These are phyloP conservation scores for Ceratosolen solmsi DNA, from an alignment of 1,140 invertebrate genomes.

Conservation along the genomic window DNA sequence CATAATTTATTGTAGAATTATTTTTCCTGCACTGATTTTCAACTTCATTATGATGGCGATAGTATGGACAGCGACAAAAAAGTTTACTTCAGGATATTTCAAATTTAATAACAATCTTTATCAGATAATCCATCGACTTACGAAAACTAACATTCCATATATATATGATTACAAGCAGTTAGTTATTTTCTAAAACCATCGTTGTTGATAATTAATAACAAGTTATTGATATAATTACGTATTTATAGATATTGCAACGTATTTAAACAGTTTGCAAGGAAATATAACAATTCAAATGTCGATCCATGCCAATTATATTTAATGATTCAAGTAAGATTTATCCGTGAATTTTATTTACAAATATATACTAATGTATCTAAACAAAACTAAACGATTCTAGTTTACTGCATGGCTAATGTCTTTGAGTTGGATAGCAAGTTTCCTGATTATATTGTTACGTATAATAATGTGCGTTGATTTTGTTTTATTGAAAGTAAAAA, in stretches of 20 bases:
- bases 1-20: constrained; percentile 62
- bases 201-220: background rate
- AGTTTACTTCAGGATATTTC: constrained; percentile 49
- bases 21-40: constrained; percentile 56
- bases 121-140: background rate
- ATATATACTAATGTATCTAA: background rate
- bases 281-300: background rate
- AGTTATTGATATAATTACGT: background rate
- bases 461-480: constrained; percentile 56
- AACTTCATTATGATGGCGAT: constrained; percentile 55
- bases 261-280: constrained; percentile 8
- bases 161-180: background rate
- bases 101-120: constrained; percentile 52
- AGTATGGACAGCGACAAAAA: constrained; percentile 7
- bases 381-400: constrained; percentile 46
- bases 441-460: constrained; percentile 53
- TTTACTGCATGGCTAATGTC: constrained; percentile 53
- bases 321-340: constrained; percentile 45
- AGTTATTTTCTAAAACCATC: background rate
- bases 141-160: background rate
- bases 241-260: constrained; percentile 22
- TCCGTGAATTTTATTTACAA: background rate
- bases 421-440: constrained; percentile 55
- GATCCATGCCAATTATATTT: background rate
- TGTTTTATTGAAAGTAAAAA: constrained; percentile 52